These are phyloP conservation scores for Tiliacea aurago DNA, from an alignment of 2,888 invertebrate genomes.

Conservation along the genomic window DNA sequence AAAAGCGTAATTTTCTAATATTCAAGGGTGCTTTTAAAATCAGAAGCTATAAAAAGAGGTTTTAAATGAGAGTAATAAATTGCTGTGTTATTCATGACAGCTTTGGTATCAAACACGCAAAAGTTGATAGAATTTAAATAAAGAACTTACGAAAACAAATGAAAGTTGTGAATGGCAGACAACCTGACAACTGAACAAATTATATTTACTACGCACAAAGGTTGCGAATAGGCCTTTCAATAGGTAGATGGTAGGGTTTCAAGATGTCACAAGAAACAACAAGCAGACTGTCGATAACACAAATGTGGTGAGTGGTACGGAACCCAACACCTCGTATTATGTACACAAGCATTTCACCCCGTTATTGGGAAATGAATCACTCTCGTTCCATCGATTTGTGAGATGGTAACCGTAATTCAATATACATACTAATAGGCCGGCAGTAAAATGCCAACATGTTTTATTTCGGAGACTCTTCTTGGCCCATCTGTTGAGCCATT, in stretches of 20 bases:
- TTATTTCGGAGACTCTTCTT: slow-evolving; percentile 51
- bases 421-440: slow-evolving; percentile 68
- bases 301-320: slow-evolving; percentile 54
- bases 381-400: slow-evolving; percentile 60
- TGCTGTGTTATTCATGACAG: not conserved
- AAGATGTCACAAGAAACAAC: slow-evolving; percentile 43
- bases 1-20: slow-evolving; percentile 18
- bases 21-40: slow-evolving; percentile 8
- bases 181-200: not conserved
- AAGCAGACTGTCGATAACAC: slow-evolving; percentile 23
- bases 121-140: not conserved
- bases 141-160: slow-evolving; percentile 3
- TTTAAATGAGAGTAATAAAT: not conserved
- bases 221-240: slow-evolving; percentile 28
- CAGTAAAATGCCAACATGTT: slow-evolving; percentile 57
- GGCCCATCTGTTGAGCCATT: slow-evolving; percentile 41
- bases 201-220: not conserved
- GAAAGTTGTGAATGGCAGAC: not conserved
- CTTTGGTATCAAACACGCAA: not conserved
- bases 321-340: slow-evolving; percentile 54
- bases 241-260: slow-evolving; percentile 3
- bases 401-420: slow-evolving; percentile 69
- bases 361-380: slow-evolving; percentile 65
- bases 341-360: slow-evolving; percentile 62
- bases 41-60: not conserved